A percentile compares a stretch with the other conserved stretches of the same genome.
Conservation (phyloP, 2,113 vertebrate species). For the Neoarius graeffei region DNA sequence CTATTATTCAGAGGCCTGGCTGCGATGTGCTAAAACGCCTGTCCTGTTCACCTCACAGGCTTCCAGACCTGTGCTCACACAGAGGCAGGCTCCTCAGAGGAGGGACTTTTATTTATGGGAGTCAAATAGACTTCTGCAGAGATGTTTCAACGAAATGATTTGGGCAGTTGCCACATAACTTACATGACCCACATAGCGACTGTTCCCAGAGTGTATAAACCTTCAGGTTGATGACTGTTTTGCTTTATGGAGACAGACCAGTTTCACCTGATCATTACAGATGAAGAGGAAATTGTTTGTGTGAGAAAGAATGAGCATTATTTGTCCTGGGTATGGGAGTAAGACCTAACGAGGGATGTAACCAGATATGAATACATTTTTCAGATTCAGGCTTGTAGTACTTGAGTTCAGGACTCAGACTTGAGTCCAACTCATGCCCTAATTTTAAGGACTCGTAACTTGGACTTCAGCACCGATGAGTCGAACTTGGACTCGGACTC, state of each 20-base stretch:
- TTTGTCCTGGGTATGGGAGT: not conserved
- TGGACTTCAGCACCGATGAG: no score
- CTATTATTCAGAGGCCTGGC: constrained; percentile 43
- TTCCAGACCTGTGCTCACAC: constrained; percentile 2
- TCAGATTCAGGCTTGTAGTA: not conserved
- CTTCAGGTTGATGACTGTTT: not conserved
- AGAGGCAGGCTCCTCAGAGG: constrained; percentile 3
- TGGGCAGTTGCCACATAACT: not conserved
- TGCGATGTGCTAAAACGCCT: constrained; percentile 42
- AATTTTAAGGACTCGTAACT: no score
- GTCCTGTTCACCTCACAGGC: constrained; percentile 32
- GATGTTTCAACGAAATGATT: not conserved
- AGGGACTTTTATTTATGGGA: not conserved
- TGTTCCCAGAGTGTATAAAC: not conserved
- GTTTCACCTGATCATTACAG: not conserved
- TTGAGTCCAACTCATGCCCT: no score
- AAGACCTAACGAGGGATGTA: not conserved
- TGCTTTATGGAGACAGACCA: not conserved
- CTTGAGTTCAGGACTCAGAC: no score
- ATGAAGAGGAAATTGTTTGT: not conserved
- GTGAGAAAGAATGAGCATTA: not conserved
- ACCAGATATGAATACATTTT: not conserved
- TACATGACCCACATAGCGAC: no score
- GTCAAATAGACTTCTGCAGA: not conserved
- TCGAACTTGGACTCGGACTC: no score